Conservation (phyloP, 2,797 vertebrate genomes). For the Chanos chanos region DNA sequence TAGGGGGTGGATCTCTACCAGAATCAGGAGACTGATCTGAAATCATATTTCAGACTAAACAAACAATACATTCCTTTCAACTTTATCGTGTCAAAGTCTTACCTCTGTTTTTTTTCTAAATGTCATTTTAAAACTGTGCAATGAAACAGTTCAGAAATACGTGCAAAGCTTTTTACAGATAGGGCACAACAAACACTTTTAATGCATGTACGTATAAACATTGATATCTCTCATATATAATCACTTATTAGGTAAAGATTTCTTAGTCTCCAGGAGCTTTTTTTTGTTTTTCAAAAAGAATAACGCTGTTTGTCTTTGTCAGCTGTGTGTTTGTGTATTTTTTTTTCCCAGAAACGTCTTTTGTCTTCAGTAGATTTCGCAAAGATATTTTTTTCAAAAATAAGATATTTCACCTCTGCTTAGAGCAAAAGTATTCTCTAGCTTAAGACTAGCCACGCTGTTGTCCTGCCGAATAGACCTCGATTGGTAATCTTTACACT, state of each 20-base stretch:
- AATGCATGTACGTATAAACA: no score
- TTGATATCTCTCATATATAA: no score
- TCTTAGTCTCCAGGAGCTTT: no score
- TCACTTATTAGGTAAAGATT: not conserved
- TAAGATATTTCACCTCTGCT: no score
- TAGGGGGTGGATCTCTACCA: constrained; percentile 13
- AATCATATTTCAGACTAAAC: constrained; percentile 3
- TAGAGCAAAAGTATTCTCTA: constrained; percentile 1
- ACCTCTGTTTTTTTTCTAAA: constrained; percentile 7
- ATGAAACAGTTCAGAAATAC: not conserved
- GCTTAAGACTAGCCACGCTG: constrained; percentile 23
- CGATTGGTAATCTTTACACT: constrained; percentile 24
- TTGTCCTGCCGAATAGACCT: constrained; percentile 23
- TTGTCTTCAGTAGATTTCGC: no score
- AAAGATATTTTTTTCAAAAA: no score
- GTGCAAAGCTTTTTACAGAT: not conserved
- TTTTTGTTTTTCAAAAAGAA: no score
- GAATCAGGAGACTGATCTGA: constrained; percentile 11
- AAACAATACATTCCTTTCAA: constrained; percentile 39
- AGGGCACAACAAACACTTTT: not conserved
- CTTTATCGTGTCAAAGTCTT: constrained; percentile 36
- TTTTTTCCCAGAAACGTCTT: no score
- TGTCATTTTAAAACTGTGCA: not conserved
- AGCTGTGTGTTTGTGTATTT: no score
- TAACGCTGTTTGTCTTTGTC: no score